Evolutionary conservation across 1,140 invertebrate species (phyloP).

Genomic region (Micrasema longulum): DNA sequence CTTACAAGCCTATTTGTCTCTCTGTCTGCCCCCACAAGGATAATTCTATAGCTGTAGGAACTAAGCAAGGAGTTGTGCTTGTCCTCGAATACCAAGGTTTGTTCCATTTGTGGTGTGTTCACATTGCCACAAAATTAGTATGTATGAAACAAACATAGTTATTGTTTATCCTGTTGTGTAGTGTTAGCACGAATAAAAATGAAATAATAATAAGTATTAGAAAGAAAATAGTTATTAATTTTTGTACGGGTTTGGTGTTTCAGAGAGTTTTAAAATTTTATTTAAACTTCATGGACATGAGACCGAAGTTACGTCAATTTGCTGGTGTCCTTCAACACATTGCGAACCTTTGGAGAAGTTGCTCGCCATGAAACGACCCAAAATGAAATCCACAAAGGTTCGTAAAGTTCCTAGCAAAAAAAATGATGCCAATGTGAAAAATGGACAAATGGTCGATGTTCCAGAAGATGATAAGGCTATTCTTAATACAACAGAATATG

Average conservation of each 20-base stretch:
- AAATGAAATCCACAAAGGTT: conserved; percentile 5
- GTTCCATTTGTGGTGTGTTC: too few species aligned
- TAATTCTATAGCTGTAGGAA: conserved; percentile 74
- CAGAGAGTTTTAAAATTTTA: conserved; percentile 70
- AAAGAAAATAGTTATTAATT: too few species aligned
- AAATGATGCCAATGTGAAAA: not conserved
- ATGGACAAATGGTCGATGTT: not conserved
- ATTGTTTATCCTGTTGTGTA: too few species aligned
- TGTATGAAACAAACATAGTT: too few species aligned
- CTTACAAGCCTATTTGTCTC: conserved; percentile 68
- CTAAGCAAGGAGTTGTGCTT: conserved; percentile 74
- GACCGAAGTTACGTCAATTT: conserved; percentile 75
- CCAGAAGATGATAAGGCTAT: conserved; percentile 6
- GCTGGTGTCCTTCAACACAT: conserved; percentile 76
- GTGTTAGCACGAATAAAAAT: too few species aligned
- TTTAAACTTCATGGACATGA: conserved; percentile 79
- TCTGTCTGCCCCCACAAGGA: conserved; percentile 73
- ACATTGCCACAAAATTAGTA: too few species aligned
- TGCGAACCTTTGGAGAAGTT: conserved; percentile 42
- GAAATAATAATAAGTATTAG: too few species aligned
- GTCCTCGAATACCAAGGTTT: too few species aligned
- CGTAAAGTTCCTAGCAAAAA: conserved; percentile 18
- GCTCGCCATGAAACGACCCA: conserved; percentile 26
- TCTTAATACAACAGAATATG: conserved; percentile 16
- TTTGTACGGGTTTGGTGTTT: conserved; percentile 55